phyloP scores from a whole-genome alignment of 2,113 vertebrate species.

The Periophthalmus modestus region DNA sequence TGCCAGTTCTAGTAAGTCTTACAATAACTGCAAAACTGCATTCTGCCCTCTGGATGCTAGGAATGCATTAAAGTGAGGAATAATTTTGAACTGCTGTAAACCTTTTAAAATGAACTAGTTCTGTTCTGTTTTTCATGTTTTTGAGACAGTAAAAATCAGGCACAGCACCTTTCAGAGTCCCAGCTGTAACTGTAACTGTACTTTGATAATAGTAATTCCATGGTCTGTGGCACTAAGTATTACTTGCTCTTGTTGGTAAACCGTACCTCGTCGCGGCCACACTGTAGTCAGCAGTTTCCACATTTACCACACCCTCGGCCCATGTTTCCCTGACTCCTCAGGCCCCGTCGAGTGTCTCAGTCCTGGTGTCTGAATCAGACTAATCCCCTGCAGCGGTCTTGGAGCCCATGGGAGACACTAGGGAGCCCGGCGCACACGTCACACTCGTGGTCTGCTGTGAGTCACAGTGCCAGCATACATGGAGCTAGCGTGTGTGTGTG shows the following conservation, averaged over 20 bases:
- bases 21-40: too few relatives aligned
- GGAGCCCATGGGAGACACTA: conserved; percentile 7
- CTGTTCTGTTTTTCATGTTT: too few relatives aligned
- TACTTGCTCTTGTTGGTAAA: conserved; percentile 56
- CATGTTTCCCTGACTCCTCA: conserved; percentile 26
- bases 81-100: too few relatives aligned
- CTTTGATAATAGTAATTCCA: conserved; percentile 52
- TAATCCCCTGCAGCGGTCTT: conserved; percentile 33
- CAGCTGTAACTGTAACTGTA: conserved; percentile 43
- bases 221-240: conserved; percentile 52
- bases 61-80: too few relatives aligned
- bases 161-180: not conserved
- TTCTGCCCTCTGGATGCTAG: too few relatives aligned
- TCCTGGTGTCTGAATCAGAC: conserved; percentile 30
- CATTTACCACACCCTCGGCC: conserved; percentile 54
- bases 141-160: too few relatives aligned
- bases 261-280: conserved; percentile 45
- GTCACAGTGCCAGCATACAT: conserved; percentile 51
- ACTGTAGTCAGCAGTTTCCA: conserved; percentile 71
- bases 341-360: not conserved
- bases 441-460: conserved; percentile 44
- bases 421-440: conserved; percentile 31
- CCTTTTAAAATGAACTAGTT: too few relatives aligned
- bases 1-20: too few relatives aligned
- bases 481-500: conserved; percentile 49